These are phyloP conservation scores for Rhopilema esculentum DNA, from an alignment of 30 jellyfish, hydroid and myxozoan genomes.

Conservation along the genomic window DNA sequence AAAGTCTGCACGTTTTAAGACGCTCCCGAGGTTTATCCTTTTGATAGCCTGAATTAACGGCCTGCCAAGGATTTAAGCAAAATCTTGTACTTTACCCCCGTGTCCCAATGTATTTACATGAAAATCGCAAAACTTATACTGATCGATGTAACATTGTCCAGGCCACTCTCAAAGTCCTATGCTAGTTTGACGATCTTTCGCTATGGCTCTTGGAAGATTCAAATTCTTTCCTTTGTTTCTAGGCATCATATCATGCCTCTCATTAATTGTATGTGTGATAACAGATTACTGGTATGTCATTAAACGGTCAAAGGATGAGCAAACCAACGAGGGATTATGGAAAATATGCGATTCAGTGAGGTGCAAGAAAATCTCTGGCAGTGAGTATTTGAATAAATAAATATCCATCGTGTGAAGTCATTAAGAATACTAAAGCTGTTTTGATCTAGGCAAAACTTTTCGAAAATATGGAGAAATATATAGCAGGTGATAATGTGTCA, in stretches of 20 bases:
- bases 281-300: constrained; percentile 38
- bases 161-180: not conserved
- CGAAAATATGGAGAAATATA: no score
- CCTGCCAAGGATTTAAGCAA: not conserved
- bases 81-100: not conserved
- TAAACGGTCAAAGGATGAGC: not conserved
- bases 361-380: constrained; percentile 12
- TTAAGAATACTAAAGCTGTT: no score
- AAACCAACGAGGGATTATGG: constrained; percentile 59
- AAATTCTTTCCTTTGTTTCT: constrained; percentile 28
- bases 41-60: not conserved
- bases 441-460: no score
- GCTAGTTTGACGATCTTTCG: not conserved
- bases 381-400: not conserved
- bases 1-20: not conserved
- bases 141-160: not conserved
- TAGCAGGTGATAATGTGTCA: no score
- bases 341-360: not conserved
- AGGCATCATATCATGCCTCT: not conserved
- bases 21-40: not conserved
- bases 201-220: constrained; percentile 47
- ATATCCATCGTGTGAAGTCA: not conserved
- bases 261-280: not conserved
- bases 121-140: not conserved
- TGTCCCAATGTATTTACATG: not conserved